Evolutionary conservation across 2,888 invertebrate genomes (phyloP), one percentile per base, ranked within the genome.

Genomic region (Microctonus brassicae): DNA sequence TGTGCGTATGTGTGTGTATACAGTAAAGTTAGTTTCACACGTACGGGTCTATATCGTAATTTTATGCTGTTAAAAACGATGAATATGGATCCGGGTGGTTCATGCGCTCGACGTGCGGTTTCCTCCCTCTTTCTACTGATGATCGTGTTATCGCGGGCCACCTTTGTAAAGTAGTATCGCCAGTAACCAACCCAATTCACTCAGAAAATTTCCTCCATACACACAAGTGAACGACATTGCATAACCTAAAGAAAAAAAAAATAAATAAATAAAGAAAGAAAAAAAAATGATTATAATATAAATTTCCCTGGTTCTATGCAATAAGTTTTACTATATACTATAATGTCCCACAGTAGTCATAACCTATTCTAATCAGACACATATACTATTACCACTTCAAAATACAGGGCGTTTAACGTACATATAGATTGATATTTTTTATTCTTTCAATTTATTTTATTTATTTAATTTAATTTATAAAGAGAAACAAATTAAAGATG

Each of bases 21-120:
- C 24, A 22, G 26, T 29, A 22, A 62, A 26, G 39, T 69, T 29
- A 22, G 60, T 55, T 47, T 36, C 36, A 29, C 57, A 57, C 34
- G 24, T 42, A 55, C 52, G 62, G 42, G 26, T 60, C 58, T 78
- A 77, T 81, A 84, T 85, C 82, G 84, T 85, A 84, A 86, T 86
- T 85, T 85, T 85, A 86, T 86, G 83, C 86, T 81, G 79, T 82
- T 82, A 75, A 79, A 75, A 74, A 78, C 84, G 81, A 85, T 85
- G 85, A 86, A 86, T 86, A 86, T 86, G 84, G 85, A 86, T 85
- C 82, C 77, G 78, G 63, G 77, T 77, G 77, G 77, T 76, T 77
- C 76, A 78, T 76, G 75, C 77, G 76, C 75, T 34, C 62, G 53
- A 60, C 72, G 58, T 57, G 70, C 67, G 55, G 69, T 29, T 66